A percentile compares a stretch with the other conserved stretches of the same genome.
Conservation (phyloP, 2,797 vertebrate species). For the Pangasius mekongensis region DNA sequence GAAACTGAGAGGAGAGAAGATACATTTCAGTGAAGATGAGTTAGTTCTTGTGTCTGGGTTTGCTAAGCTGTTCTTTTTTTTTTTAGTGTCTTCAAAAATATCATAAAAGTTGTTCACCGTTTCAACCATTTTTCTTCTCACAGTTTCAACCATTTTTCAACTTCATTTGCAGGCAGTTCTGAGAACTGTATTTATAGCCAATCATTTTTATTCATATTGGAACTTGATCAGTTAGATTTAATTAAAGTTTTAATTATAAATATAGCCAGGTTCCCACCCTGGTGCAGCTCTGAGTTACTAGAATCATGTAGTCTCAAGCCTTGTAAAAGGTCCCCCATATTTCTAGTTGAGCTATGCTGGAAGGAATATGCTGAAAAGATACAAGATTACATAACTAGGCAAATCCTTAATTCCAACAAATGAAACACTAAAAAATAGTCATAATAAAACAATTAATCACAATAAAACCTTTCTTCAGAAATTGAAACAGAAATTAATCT, state of each 20-base stretch:
- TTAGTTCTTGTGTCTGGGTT: background rate
- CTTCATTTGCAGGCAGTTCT: background rate
- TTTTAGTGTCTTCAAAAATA: background rate
- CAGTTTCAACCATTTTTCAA: background rate
- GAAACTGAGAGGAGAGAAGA: background rate
- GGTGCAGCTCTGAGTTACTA: background rate
- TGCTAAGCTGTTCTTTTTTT: background rate
- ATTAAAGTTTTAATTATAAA: background rate
- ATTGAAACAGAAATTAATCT: background rate
- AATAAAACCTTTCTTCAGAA: background rate
- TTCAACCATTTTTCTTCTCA: background rate
- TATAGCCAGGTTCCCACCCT: background rate
- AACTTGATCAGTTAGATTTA: background rate
- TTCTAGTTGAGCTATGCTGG: background rate
- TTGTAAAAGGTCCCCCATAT: background rate
- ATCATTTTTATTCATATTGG: background rate
- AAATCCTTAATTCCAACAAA: background rate
- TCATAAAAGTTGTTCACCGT: background rate
- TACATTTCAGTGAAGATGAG: background rate
- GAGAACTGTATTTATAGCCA: background rate
- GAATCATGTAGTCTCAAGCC: background rate
- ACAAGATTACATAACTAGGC: background rate
- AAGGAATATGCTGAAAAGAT: background rate
- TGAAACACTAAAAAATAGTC: background rate
- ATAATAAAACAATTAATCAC: too few relatives aligned